Conservation (phyloP, 2,888 invertebrate species). For the Pterostichus madidus region DNA sequence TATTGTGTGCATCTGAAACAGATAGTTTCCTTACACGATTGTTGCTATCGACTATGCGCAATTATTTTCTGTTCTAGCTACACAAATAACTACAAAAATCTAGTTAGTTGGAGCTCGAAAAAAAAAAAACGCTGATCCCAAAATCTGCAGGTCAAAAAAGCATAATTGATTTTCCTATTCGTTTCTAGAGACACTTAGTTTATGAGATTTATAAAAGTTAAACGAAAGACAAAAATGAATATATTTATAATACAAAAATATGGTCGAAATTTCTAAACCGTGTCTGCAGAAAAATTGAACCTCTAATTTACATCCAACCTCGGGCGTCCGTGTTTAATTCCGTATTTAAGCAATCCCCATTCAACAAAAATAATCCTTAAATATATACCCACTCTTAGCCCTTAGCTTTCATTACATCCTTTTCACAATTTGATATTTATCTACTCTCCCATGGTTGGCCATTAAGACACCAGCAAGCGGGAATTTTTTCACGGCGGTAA, state of each 20-base stretch:
- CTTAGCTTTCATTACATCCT: constrained; percentile 37
- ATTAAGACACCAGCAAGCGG: constrained; percentile 21
- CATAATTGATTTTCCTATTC: too few species aligned
- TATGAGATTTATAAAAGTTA: background rate
- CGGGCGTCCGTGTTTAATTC: constrained; percentile 34
- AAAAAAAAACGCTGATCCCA: too few species aligned
- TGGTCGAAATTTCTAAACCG: constrained; percentile 28
- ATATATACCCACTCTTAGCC: constrained; percentile 26
- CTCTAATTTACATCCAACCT: constrained; percentile 18
- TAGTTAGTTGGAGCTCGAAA: too few species aligned
- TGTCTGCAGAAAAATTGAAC: constrained; percentile 28
- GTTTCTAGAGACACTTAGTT: too few species aligned
- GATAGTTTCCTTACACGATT: too few species aligned
- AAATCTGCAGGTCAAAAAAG: too few species aligned
- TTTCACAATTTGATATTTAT: constrained; percentile 56
- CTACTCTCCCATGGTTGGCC: constrained; percentile 22
- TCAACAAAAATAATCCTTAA: constrained; percentile 42
- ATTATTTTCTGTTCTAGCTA: too few species aligned
- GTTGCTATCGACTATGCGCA: too few species aligned
- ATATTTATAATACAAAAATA: constrained; percentile 48
- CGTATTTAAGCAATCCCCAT: constrained; percentile 26
- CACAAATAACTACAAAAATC: too few species aligned
- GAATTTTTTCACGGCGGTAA: constrained; percentile 60
- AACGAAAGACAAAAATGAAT: constrained; percentile 1
- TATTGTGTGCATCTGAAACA: too few species aligned